phyloP scores from a whole-genome alignment of 2,113 vertebrate species.

The Aleadryas rufinucha region DNA sequence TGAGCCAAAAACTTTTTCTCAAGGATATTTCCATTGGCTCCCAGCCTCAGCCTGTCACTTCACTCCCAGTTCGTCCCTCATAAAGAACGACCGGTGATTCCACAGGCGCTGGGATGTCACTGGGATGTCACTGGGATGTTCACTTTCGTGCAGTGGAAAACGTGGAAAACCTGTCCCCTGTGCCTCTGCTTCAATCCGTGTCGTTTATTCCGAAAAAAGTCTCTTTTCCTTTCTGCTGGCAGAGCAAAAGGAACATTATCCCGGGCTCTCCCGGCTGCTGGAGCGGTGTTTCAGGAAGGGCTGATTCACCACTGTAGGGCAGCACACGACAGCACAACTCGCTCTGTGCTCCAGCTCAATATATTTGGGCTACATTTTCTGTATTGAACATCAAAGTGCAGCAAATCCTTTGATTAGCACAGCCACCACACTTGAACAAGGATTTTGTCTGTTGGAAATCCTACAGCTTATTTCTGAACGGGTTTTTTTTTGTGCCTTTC shows the following conservation, averaged over 20 bases:
- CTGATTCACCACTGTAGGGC: neutral
- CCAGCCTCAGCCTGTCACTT: constrained; percentile 1
- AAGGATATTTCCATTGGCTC: constrained; percentile 20
- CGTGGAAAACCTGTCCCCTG: neutral
- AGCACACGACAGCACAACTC: neutral
- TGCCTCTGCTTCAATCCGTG: neutral
- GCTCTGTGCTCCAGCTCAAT: rapidly evolving
- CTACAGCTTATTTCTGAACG: neutral
- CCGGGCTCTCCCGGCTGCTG: neutral
- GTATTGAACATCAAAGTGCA: neutral
- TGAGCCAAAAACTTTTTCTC: neutral
- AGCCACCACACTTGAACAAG: neutral
- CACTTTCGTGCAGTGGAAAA: neutral
- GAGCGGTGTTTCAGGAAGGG: neutral
- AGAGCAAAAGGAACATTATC: neutral
- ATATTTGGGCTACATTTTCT: neutral
- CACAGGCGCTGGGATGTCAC: neutral
- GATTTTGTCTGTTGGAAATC: neutral
- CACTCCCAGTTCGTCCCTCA: neutral
- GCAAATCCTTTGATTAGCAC: neutral
- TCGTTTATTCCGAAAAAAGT: neutral
- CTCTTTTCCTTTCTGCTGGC: neutral
- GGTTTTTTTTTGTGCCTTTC: neutral
- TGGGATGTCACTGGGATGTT: neutral
- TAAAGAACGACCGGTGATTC: neutral